Conservation (phyloP, 2,888 invertebrate species). For the Lysandra bellargus region DNA sequence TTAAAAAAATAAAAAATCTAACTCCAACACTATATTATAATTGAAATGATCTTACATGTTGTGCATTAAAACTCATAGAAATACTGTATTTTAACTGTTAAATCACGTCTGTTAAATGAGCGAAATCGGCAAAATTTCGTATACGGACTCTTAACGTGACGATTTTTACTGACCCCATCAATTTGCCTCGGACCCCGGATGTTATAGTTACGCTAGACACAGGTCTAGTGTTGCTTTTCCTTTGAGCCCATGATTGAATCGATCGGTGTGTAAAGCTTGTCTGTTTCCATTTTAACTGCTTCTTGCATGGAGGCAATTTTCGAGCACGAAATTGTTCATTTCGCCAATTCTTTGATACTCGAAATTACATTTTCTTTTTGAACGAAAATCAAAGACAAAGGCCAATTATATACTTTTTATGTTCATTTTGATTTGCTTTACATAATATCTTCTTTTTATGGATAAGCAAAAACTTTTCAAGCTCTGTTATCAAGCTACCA, state of each 20-base stretch:
- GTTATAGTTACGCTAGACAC: no score
- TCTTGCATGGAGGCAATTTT: background rate
- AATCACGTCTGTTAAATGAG: no score
- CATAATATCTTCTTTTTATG: background rate
- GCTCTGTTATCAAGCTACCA: no score
- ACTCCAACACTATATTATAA: no score
- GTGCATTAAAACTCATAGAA: no score
- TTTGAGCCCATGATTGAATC: conserved; percentile 8
- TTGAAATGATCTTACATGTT: no score
- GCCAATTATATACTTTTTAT: background rate
- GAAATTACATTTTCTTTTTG: background rate
- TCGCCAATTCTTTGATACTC: background rate
- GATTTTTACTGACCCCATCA: no score
- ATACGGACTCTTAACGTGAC: no score
- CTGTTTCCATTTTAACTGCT: conserved; percentile 10
- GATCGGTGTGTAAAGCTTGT: conserved; percentile 17
- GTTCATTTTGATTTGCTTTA: background rate
- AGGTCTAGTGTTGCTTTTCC: background rate
- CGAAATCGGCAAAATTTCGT: no score
- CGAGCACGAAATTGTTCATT: background rate
- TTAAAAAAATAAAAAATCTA: no score
- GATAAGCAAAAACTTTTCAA: background rate
- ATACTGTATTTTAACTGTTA: no score
- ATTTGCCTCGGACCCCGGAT: no score
- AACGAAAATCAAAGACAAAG: background rate